phyloP scores from a whole-genome alignment of 2,797 vertebrate species.

The Onychomys torridus region DNA sequence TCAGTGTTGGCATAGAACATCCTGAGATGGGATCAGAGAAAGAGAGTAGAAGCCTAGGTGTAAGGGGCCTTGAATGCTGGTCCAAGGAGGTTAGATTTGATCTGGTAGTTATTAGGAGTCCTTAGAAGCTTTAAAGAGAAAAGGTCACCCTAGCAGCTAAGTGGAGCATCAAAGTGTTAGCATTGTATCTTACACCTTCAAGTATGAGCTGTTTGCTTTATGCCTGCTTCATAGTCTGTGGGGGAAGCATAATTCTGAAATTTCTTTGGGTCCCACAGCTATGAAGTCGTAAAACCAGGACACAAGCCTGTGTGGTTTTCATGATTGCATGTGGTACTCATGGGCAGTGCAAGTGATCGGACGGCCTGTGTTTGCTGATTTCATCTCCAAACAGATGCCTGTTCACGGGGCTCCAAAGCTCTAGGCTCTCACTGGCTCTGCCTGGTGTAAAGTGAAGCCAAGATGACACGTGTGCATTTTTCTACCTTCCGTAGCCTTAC shows the following conservation, averaged over 20 bases:
- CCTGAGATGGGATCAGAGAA: background rate
- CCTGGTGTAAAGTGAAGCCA: background rate
- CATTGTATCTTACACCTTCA: background rate
- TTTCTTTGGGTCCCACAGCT: background rate
- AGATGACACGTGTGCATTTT: background rate
- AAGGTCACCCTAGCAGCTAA: background rate
- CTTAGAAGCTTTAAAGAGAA: background rate
- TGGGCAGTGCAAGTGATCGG: background rate
- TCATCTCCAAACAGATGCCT: background rate
- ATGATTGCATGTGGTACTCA: rapidly evolving
- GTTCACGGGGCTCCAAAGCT: background rate
- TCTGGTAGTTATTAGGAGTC: background rate
- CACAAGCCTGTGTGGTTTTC: background rate
- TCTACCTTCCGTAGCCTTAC: background rate
- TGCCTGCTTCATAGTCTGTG: background rate
- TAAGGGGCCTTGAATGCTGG: background rate
- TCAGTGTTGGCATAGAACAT: background rate
- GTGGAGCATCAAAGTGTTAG: background rate
- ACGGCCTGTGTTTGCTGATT: background rate
- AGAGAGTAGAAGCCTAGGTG: background rate
- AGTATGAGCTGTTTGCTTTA: background rate
- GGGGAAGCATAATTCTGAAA: background rate
- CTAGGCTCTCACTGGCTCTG: background rate
- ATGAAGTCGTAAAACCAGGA: background rate
- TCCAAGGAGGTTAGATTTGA: background rate